phyloP scores from a whole-genome alignment of 2,113 vertebrate species.

The Crotalus helleri region DNA sequence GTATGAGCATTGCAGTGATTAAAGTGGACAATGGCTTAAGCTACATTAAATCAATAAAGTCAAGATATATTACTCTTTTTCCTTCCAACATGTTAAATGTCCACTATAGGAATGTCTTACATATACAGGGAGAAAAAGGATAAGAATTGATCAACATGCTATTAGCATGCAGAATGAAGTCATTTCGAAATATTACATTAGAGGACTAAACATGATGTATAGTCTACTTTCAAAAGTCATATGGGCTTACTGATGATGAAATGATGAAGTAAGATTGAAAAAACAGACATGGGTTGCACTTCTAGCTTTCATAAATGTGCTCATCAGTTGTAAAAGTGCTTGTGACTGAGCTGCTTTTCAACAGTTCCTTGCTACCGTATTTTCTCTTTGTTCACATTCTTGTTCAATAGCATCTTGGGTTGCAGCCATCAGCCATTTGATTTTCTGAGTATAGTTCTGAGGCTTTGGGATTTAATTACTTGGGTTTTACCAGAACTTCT shows the following conservation, averaged over 20 bases:
- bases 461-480: not conserved
- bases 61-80: not conserved
- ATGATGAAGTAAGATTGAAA: not conserved
- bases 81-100: not conserved
- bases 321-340: not conserved
- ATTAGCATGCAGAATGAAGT: not conserved
- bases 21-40: rapidly evolving
- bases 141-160: not conserved
- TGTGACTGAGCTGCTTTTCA: not conserved
- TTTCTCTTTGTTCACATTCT: not conserved
- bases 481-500: not conserved
- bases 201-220: not conserved
- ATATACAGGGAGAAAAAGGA: not conserved
- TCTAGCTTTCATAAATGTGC: not conserved
- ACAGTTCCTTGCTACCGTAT: not conserved
- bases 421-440: not conserved
- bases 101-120: not conserved
- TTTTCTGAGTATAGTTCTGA: not conserved
- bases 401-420: not conserved
- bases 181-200: not conserved
- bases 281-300: not conserved
- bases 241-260: too few relatives aligned
- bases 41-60: not conserved
- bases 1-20: not conserved
- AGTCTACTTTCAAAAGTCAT: not conserved